Percentiles rank a stretch among this genome's conserved stretches.
phyloP scores from a whole-genome alignment of 2,113 vertebrate species.

The Mormoops blainvillei region DNA sequence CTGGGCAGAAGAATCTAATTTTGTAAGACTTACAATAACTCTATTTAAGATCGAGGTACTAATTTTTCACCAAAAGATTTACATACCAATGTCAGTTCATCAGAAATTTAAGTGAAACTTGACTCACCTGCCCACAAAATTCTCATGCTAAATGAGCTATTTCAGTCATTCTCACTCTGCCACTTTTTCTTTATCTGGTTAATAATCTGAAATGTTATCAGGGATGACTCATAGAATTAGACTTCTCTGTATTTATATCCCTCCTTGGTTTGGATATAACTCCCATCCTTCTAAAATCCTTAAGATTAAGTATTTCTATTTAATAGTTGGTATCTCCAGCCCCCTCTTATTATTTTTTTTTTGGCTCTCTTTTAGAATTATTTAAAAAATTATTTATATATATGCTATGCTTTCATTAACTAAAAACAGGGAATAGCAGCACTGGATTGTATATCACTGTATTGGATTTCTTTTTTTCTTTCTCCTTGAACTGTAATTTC shows the following conservation, averaged over 20 bases:
- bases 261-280: background rate
- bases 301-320: slow-evolving; percentile 38
- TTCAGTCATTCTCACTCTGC: slow-evolving; percentile 28
- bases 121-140: slow-evolving; percentile 30
- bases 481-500: slow-evolving; percentile 76
- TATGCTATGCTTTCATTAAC: slow-evolving; percentile 77
- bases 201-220: slow-evolving; percentile 25
- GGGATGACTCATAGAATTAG: slow-evolving; percentile 10
- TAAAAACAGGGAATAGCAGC: slow-evolving; percentile 74
- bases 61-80: slow-evolving; percentile 44
- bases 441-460: slow-evolving; percentile 80
- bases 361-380: slow-evolving; percentile 53
- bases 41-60: slow-evolving; percentile 58
- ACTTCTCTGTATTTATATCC: background rate
- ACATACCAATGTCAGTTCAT: slow-evolving; percentile 35
- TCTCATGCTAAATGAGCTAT: slow-evolving; percentile 39
- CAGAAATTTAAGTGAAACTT: slow-evolving; percentile 55
- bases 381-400: slow-evolving; percentile 58
- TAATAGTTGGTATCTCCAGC: slow-evolving; percentile 79
- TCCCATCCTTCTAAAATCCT: slow-evolving; percentile 7
- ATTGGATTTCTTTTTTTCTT: slow-evolving; percentile 73
- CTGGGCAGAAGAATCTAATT: slow-evolving; percentile 38
- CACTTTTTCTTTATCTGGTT: slow-evolving; percentile 48
- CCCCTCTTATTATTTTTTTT: background rate
- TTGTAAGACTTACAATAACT: slow-evolving; percentile 56